Evolutionary conservation across 1,140 invertebrate genomes (phyloP).

Genomic region (Limonius californicus): DNA sequence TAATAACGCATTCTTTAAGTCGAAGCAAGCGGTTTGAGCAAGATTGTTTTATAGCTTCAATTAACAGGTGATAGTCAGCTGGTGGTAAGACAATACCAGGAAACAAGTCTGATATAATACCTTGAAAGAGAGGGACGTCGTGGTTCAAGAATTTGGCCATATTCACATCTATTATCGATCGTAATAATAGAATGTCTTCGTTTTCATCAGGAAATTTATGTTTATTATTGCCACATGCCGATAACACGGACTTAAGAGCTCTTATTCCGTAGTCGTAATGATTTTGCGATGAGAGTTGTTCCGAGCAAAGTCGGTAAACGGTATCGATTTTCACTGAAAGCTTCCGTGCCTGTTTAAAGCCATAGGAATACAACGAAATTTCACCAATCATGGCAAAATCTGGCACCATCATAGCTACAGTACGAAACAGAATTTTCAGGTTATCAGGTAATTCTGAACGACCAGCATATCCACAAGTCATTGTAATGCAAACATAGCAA

Average conservation of each 20-base stretch:
- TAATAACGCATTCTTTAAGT: slow-evolving; percentile 62
- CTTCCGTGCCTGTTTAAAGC: slow-evolving; percentile 76
- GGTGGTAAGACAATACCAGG: slow-evolving; percentile 71
- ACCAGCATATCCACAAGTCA: slow-evolving; percentile 91
- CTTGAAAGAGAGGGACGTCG: slow-evolving; percentile 86
- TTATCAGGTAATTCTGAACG: slow-evolving; percentile 85
- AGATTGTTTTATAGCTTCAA: slow-evolving; percentile 53
- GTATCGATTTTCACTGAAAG: slow-evolving; percentile 86
- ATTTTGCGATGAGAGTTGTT: slow-evolving; percentile 79
- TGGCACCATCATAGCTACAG: slow-evolving; percentile 94
- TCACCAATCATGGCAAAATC: slow-evolving; percentile 90
- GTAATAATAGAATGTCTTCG: slow-evolving; percentile 71
- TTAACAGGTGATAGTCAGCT: slow-evolving; percentile 67
- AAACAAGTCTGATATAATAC: slow-evolving; percentile 90
- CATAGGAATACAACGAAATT: slow-evolving; percentile 86
- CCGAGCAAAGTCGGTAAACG: slow-evolving; percentile 83
- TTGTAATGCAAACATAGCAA: slow-evolving; percentile 88
- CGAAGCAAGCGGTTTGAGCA: slow-evolving; percentile 67
- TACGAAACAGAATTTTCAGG: slow-evolving; percentile 86
- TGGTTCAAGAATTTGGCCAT: slow-evolving; percentile 86
- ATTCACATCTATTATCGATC: slow-evolving; percentile 90
- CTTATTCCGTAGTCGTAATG: slow-evolving; percentile 92
- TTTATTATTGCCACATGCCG: slow-evolving; percentile 84
- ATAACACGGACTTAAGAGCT: slow-evolving; percentile 78
- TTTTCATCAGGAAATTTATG: slow-evolving; percentile 77